These are phyloP conservation scores for Benitochromis conjunctus DNA, from an alignment of 2,113 vertebrate species.

Conservation along the genomic window DNA sequence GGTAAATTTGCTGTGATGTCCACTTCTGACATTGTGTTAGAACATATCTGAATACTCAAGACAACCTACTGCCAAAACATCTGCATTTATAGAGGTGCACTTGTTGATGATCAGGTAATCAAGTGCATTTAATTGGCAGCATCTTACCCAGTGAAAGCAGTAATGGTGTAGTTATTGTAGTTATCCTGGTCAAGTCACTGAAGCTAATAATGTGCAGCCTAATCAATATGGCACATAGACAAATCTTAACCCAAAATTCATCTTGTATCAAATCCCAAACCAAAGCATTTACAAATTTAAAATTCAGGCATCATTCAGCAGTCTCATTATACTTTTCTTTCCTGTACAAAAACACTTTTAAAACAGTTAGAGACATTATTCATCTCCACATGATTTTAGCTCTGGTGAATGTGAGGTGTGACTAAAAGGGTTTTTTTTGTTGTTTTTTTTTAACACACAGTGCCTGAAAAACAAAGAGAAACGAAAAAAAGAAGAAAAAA, in stretches of 20 bases:
- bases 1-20: neutral
- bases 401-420: neutral
- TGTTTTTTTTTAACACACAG: too few species aligned
- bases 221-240: neutral
- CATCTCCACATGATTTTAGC: neutral
- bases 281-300: neutral
- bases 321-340: neutral
- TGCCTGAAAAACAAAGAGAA: neutral
- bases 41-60: neutral
- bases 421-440: neutral
- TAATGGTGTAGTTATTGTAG: neutral
- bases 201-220: neutral
- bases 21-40: neutral
- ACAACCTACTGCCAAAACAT: rapidly evolving
- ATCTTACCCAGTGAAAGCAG: neutral
- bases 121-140: neutral
- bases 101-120: neutral
- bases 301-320: neutral
- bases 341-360: neutral
- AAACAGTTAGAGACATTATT: neutral
- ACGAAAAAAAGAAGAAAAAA: neutral
- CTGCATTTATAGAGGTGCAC: neutral
- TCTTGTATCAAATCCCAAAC: neutral
- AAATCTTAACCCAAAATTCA: neutral
- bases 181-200: neutral